These are phyloP conservation scores for Harpalus rubripes DNA, from an alignment of 2,888 invertebrate genomes.

Conservation along the genomic window DNA sequence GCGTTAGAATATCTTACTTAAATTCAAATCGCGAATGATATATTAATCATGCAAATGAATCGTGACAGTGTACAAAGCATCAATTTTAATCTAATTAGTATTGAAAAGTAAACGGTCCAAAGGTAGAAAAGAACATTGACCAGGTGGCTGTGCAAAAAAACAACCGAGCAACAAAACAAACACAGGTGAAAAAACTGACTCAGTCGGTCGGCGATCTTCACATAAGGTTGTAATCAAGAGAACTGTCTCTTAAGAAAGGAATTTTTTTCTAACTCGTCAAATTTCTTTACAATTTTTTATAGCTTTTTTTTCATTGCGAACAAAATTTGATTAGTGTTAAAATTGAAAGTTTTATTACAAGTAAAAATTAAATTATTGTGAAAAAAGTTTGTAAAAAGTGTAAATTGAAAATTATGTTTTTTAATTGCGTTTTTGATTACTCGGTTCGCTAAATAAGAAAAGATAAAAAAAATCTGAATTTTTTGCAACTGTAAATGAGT, in stretches of 20 bases:
- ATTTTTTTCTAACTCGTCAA: background rate
- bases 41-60: background rate
- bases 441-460: background rate
- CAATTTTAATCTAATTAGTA: background rate
- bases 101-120: background rate
- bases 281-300: background rate
- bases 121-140: background rate
- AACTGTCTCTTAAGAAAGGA: background rate
- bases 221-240: too few species aligned
- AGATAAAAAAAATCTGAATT: background rate
- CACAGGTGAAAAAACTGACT: background rate
- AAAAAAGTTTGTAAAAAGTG: background rate
- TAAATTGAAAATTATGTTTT: background rate
- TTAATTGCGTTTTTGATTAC: constrained; percentile 6
- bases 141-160: background rate
- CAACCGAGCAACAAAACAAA: background rate
- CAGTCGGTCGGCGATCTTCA: too few species aligned
- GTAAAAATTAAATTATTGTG: background rate
- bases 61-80: background rate
- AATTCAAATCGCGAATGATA: too few species aligned
- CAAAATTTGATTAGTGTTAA: background rate
- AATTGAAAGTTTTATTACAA: background rate
- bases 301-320: background rate
- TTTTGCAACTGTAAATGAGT: background rate
- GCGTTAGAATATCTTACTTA: too few species aligned